Base-by-base conservation (phyloP, 2,797 vertebrate genomes). In the Triplophysa yarkandensis region DNA sequence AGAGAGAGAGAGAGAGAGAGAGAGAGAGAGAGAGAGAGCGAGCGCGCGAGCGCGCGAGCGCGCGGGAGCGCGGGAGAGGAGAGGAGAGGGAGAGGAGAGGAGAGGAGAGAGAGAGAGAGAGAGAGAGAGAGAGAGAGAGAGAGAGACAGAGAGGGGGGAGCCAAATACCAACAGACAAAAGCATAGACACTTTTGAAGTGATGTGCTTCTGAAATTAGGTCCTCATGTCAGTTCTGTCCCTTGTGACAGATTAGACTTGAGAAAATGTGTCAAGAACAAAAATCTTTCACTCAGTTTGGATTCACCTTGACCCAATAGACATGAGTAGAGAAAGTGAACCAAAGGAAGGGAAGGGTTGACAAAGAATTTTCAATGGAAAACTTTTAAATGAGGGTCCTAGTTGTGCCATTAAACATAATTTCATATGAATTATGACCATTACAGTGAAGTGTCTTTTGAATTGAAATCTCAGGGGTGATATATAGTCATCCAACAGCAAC, bases 271-370 rank as follows among this genome's bases (percentile, higher is more conserved):
- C 82, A 76, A 61, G 69, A 54, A 63, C 76, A 78, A 81, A 72
- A 77, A 58, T 73, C 71, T 77, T 68, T 62, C 2, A 41, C 73
- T 82, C 58, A 34, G 64, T 73, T 65, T 80, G 77, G 54, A 74
- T 71, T 82, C 82, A 82, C 82, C 82, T 82, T 82, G 82, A 83
- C 82, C 82, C 48, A 63, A 3, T 23, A 79, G 48, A 60, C 50
- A 9, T 23, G 72, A 54, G 43, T 36, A 36, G 23, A 21, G 6
- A 34, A 46, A 58, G 60, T 43, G 68, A 62, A 72, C 57, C 9
- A 21, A 55, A 60, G 64, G 30, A 28, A 54, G 32, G 50, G 61
- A 61, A 0, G 27, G 61, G 63, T 50, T 65, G n/a, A 36, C 19
- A 25, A 13, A 8, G 13, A 55, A 54, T 5, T 52, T 52, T 1